A percentile compares a stretch with the other conserved stretches of the same genome.
Evolutionary conservation across 2,113 vertebrate genomes (phyloP).

Genomic region (Chrysemys picta): DNA sequence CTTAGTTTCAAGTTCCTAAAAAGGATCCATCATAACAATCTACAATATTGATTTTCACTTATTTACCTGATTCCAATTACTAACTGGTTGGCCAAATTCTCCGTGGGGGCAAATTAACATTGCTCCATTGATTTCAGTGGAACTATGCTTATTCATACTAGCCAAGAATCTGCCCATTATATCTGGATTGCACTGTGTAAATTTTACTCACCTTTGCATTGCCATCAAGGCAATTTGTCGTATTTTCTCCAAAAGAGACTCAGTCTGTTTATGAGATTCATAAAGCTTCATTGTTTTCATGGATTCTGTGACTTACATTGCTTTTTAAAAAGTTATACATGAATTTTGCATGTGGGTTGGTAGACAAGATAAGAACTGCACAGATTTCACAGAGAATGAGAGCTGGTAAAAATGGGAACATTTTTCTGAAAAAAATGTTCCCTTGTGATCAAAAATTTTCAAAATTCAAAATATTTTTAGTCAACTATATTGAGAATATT

Average conservation of each 20-base stretch:
- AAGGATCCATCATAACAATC: background rate
- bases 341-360: background rate
- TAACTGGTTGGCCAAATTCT: background rate
- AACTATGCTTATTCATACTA: background rate
- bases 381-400: background rate
- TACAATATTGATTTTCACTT: background rate
- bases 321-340: background rate
- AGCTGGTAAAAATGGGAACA: background rate
- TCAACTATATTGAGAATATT: background rate
- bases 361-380: background rate
- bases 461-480: background rate
- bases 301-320: background rate
- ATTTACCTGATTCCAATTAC: background rate
- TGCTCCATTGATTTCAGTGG: background rate
- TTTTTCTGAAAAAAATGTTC: rapidly evolving
- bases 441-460: background rate
- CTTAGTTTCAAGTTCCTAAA: background rate
- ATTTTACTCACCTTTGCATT: background rate
- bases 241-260: background rate
- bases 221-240: background rate
- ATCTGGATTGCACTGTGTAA: background rate
- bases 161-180: background rate
- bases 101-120: background rate
- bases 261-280: background rate
- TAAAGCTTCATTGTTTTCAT: background rate